These are phyloP conservation scores for Aurelia coerulea DNA, from an alignment of 30 jellyfish, hydroid and myxozoan species.

Conservation along the genomic window DNA sequence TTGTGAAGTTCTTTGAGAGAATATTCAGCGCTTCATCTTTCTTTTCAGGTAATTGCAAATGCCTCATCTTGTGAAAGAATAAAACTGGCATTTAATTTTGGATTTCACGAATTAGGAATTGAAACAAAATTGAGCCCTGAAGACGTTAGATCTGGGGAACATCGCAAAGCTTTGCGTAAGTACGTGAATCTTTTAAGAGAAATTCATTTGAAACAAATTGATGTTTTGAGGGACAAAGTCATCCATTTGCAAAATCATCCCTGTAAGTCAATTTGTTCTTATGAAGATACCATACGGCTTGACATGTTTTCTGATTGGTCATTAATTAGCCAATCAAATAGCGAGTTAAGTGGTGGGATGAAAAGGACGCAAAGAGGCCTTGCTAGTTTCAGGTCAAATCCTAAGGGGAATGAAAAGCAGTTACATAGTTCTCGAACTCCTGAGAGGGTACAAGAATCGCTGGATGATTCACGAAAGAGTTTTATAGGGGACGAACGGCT, in stretches of 20 bases:
- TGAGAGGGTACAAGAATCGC: too few relatives aligned
- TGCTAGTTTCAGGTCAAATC: too few relatives aligned
- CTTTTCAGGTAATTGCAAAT: conserved; percentile 41
- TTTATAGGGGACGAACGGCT: not conserved
- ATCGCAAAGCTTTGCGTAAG: conserved; percentile 33
- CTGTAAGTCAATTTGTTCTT: not conserved
- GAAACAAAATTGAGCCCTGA: conserved; percentile 20
- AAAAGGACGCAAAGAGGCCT: too few relatives aligned
- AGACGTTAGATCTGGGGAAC: conserved; percentile 22
- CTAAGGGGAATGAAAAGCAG: too few relatives aligned
- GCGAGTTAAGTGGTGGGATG: not conserved
- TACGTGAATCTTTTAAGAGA: conserved; percentile 15
- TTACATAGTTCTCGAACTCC: too few relatives aligned
- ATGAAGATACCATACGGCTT: not conserved
- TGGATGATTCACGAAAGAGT: not conserved
- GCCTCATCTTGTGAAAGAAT: conserved; percentile 49
- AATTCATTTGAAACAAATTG: conserved; percentile 34
- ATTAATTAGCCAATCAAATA: not conserved
- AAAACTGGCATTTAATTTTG: conserved; percentile 58
- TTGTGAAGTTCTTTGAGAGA: too few relatives aligned
- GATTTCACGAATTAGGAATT: conserved; percentile 52
- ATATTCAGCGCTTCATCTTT: not conserved
- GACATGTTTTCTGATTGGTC: conserved; percentile 1
- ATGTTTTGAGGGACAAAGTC: not conserved
- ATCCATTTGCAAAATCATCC: not conserved